Percentiles rank a stretch among this genome's conserved stretches.
phyloP scores from a whole-genome alignment of 2,888 invertebrate species.

The Drosophila anomelani region DNA sequence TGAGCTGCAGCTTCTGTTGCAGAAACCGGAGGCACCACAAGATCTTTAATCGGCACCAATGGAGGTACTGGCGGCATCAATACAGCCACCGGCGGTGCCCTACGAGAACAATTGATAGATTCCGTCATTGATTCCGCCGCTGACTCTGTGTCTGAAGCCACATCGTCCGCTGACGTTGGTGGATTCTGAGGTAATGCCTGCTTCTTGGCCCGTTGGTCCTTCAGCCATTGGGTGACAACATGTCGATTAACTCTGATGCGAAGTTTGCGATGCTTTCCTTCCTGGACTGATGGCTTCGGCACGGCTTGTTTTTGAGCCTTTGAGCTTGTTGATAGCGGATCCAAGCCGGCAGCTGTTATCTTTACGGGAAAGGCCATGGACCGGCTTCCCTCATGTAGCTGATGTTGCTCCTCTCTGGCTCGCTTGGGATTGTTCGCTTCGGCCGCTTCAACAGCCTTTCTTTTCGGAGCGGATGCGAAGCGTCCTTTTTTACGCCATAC shows the following conservation, averaged over 20 bases:
- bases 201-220: not conserved
- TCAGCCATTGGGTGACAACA: conserved; percentile 33
- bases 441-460: conserved; percentile 3
- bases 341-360: conserved; percentile 16
- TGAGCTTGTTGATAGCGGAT: not conserved
- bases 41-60: not conserved
- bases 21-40: not conserved
- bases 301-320: not conserved
- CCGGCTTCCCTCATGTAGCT: not conserved
- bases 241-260: conserved; percentile 63
- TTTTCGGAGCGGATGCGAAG: not conserved
- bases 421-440: conserved; percentile 1
- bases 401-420: not conserved
- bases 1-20: not conserved
- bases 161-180: not conserved
- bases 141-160: conserved; percentile 7
- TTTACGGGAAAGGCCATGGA: conserved; percentile 28
- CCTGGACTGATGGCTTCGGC: not conserved
- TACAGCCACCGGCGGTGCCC: not conserved
- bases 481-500: not conserved
- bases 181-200: no score
- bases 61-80: not conserved
- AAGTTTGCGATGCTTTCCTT: conserved; percentile 45
- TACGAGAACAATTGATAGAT: not conserved
- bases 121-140: conserved; percentile 6